Evolutionary conservation across 2,113 vertebrate genomes (phyloP).

Genomic region (Suricata suricatta): DNA sequence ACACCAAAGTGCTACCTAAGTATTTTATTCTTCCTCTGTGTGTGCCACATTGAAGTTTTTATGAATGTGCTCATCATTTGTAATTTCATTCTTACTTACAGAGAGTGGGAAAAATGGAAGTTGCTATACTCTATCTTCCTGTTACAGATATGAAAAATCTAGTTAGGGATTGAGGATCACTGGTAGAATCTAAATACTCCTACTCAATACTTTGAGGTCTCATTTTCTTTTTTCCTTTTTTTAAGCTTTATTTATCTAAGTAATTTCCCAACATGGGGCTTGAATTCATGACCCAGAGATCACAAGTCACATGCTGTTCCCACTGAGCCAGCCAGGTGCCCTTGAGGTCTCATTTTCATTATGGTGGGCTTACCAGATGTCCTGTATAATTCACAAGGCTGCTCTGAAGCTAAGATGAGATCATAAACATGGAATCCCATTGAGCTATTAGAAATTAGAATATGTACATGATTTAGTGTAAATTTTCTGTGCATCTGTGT

Average conservation of each 20-base stretch:
- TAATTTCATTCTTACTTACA: constrained; percentile 44
- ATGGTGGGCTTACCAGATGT: neutral
- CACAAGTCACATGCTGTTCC: too few species aligned
- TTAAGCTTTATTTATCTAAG: too few species aligned
- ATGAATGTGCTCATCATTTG: neutral
- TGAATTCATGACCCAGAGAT: too few species aligned
- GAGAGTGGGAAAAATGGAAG: neutral
- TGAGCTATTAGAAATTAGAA: constrained; percentile 25
- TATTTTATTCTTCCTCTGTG: constrained; percentile 7
- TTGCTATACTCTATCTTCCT: neutral
- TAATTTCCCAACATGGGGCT: too few species aligned
- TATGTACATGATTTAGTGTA: neutral
- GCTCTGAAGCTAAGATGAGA: constrained; percentile 1
- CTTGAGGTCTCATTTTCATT: neutral
- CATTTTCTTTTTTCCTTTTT: neutral
- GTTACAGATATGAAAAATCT: constrained; percentile 38
- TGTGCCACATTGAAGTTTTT: constrained; percentile 21
- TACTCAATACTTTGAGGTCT: neutral
- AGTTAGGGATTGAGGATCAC: neutral
- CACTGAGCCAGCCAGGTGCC: too few species aligned
- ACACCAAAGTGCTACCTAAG: neutral
- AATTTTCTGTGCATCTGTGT: neutral
- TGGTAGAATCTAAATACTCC: constrained; percentile 36
- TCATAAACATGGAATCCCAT: neutral
- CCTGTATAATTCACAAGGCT: neutral